Base-by-base conservation (phyloP, 2,888 invertebrate genomes). In the Aromia moschata region DNA sequence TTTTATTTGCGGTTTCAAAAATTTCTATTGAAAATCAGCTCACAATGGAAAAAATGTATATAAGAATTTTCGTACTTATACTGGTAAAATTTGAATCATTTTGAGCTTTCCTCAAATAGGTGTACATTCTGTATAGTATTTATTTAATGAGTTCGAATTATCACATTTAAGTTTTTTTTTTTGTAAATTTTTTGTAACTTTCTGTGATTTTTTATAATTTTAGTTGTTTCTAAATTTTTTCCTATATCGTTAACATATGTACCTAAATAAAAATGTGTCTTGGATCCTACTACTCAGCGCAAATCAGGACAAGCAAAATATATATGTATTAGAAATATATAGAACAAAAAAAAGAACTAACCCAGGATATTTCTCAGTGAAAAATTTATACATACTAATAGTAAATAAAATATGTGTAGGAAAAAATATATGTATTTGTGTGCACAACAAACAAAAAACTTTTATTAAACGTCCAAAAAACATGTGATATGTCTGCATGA, bases 41-140 rank as follows among this genome's bases (percentile, higher is more conserved):
- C 25, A 3, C 7, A 25, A 25, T 25, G 7, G 7, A 25, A 59
- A 60, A 64, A 64, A 58, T 69, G 68, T 67, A 71, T 64, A 66
- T 69, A 55, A 60, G 43, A 49, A 59, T 53, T 65, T 64, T 67
- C 66, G 71, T 74, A 73, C 72, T 74, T 74, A 73, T 61, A 40
- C 64, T 49, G 56, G 55, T 62, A 40, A 52, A 60, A 56, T 58
- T 62, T 63, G 68, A 68, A 65, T 70, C 58, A 58, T 67, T 66
- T 62, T 64, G 65, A 58, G 55, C 58, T 64, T 62, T 68, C 69
- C 68, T 61, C 68, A 70, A 61, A 40, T 71, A 72, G 70, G 76
- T 79, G 79, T 79, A 79, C 77, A 79, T 79, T 79, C 76, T 79
- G 79, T 79, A 79, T 77, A 79, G 78, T 79, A 79, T 79, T 79